These are phyloP conservation scores for Aphelenchoides fujianensis DNA, from an alignment of 1,140 invertebrate species.

Conservation along the genomic window DNA sequence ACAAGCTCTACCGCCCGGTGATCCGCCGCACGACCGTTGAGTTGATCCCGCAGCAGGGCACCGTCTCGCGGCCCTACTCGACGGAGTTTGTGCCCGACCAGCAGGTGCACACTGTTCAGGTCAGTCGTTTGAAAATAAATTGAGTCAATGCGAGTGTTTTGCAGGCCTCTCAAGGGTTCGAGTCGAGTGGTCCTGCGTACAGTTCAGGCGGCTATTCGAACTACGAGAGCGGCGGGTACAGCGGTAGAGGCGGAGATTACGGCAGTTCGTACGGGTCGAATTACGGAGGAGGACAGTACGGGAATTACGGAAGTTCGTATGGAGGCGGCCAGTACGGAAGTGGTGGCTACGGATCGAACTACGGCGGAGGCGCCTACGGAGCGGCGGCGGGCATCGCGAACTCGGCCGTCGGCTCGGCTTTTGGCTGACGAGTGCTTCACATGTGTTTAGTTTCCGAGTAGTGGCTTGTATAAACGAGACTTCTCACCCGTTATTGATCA, in stretches of 20 bases:
- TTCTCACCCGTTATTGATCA: no score
- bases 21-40: slow-evolving; percentile 14
- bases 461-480: no score
- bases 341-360: slow-evolving; percentile 2
- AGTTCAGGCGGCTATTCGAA: background rate
- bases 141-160: background rate
- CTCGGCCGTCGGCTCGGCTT: background rate
- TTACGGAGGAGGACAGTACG: no score
- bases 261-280: no score
- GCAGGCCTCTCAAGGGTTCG: background rate
- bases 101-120: background rate
- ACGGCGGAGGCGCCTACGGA: background rate
- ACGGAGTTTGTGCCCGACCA: slow-evolving; percentile 1
- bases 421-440: no score
- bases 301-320: slow-evolving; percentile 1
- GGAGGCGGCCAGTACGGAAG: background rate
- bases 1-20: background rate
- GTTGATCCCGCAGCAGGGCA: background rate
- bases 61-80: background rate
- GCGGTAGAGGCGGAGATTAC: no score
- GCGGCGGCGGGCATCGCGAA: background rate
- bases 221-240: no score
- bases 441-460: no score
- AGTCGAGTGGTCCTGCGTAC: background rate
- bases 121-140: background rate